Evolutionary conservation across 2,888 invertebrate species (phyloP).

Genomic region (Lasiommata megera): DNA sequence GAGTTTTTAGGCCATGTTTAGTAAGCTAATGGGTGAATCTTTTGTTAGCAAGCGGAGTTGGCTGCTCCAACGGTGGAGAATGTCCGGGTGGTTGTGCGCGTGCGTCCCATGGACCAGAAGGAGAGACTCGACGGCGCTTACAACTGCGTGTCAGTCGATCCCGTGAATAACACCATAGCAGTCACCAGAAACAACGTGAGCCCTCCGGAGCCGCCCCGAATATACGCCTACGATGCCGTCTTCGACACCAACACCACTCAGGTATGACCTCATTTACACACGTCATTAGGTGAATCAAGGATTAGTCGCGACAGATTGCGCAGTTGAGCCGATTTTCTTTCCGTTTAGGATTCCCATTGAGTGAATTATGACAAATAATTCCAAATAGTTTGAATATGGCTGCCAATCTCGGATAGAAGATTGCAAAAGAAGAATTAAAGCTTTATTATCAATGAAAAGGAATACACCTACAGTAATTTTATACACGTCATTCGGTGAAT

Average conservation of each 20-base stretch:
- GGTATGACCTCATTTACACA: conserved; percentile 62
- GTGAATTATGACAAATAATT: too few species aligned
- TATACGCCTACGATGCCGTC: conserved; percentile 97
- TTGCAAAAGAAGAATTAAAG: too few species aligned
- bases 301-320: too few species aligned
- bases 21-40: not conserved
- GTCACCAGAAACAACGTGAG: conserved; percentile 87
- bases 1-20: not conserved
- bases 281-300: too few species aligned
- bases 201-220: conserved; percentile 89
- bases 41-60: conserved; percentile 69
- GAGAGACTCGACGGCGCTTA: conserved; percentile 88
- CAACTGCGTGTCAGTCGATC: conserved; percentile 89
- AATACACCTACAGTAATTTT: too few species aligned
- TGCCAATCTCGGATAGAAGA: too few species aligned
- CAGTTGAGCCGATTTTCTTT: too few species aligned
- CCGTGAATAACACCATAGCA: conserved; percentile 88
- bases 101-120: conserved; percentile 94
- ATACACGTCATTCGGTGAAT: too few species aligned
- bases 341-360: too few species aligned
- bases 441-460: too few species aligned
- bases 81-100: conserved; percentile 97
- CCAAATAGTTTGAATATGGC: too few species aligned
- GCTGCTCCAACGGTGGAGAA: conserved; percentile 89
- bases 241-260: conserved; percentile 93